Percentiles rank a stretch among this genome's conserved stretches.
These are phyloP conservation scores for Endomychus coccineus DNA, from an alignment of 2,888 invertebrate species.

Conservation along the genomic window DNA sequence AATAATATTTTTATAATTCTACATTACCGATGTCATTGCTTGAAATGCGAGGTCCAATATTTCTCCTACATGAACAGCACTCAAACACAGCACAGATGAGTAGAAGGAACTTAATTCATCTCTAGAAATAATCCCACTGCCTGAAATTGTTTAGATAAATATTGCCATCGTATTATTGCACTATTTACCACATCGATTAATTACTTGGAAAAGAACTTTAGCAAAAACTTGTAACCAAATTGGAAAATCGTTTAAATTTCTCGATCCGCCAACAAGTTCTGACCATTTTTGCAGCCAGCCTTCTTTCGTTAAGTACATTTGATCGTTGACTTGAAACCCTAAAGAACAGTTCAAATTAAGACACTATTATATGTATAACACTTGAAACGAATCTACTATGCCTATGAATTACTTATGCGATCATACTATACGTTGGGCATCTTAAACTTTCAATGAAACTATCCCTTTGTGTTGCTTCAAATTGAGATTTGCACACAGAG, in stretches of 20 bases:
- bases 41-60: constrained; percentile 61
- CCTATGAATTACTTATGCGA: no score
- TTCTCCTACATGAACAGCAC: constrained; percentile 54
- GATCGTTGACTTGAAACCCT: constrained; percentile 40
- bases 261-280: constrained; percentile 46
- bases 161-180: constrained; percentile 6
- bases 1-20: not conserved
- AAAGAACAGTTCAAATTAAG: no score
- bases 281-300: constrained; percentile 68
- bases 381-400: no score
- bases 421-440: no score
- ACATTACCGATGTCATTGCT: constrained; percentile 62
- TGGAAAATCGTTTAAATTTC: constrained; percentile 56
- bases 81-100: constrained; percentile 61
- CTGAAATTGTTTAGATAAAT: constrained; percentile 37
- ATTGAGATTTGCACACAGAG: no score
- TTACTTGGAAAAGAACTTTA: constrained; percentile 63
- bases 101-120: constrained; percentile 62
- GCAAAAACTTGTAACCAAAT: constrained; percentile 68
- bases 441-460: no score
- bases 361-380: no score
- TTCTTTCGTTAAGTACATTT: constrained; percentile 53
- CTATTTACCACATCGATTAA: constrained; percentile 56
- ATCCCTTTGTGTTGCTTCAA: no score
- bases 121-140: constrained; percentile 58